phyloP scores from a whole-genome alignment of 2,113 vertebrate genomes.

The Saguinus midas region DNA sequence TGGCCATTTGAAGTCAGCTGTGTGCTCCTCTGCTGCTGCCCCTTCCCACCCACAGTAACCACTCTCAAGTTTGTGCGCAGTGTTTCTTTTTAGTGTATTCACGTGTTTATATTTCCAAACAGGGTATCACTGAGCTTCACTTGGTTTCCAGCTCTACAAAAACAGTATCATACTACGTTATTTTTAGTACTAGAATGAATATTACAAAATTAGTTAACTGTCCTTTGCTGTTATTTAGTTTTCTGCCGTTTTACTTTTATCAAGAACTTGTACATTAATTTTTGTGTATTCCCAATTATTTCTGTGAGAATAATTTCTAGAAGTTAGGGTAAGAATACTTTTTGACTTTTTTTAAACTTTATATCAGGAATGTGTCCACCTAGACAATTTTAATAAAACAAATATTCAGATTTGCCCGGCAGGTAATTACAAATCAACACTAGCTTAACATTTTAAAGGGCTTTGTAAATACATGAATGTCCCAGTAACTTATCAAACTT shows the following conservation, averaged over 20 bases:
- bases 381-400: slow-evolving; percentile 45
- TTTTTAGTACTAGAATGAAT: slow-evolving; percentile 28
- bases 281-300: neutral
- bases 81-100: neutral
- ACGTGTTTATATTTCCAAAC: neutral
- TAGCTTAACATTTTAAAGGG: slow-evolving; percentile 17
- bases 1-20: neutral
- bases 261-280: neutral
- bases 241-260: slow-evolving; percentile 24
- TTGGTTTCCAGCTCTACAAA: slow-evolving; percentile 25
- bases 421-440: slow-evolving; percentile 34
- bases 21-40: neutral
- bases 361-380: neutral
- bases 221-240: slow-evolving; percentile 17
- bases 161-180: neutral
- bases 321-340: slow-evolving; percentile 22
- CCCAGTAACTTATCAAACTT: neutral
- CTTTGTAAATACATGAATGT: slow-evolving; percentile 30
- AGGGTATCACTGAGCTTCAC: neutral
- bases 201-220: slow-evolving; percentile 25
- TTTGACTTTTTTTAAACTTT: neutral
- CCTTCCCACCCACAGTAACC: neutral
- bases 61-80: neutral
- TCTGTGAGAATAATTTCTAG: slow-evolving; percentile 18
- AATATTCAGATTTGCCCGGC: neutral